Percentiles rank a stretch among this genome's conserved stretches.
Conservation (phyloP, 2,888 invertebrate species). For the Drosophila quinaria region DNA sequence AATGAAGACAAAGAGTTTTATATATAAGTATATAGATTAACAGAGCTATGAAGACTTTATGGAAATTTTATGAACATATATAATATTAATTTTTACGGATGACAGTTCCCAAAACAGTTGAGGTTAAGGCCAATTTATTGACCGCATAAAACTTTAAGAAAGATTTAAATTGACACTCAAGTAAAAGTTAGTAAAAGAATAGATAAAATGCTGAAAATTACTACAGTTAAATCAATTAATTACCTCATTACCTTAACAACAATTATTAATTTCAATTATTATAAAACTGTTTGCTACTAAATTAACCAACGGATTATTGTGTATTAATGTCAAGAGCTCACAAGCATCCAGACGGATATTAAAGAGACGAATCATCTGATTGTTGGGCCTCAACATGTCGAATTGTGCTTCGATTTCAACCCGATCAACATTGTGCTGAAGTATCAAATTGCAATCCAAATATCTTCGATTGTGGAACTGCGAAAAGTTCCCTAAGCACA, state of each 20-base stretch:
- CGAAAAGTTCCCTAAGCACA: constrained; percentile 8
- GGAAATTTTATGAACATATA: neutral
- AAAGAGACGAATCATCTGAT: constrained; percentile 27
- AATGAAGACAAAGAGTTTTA: too few relatives aligned
- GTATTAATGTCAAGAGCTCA: constrained; percentile 16
- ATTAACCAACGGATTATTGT: constrained; percentile 40
- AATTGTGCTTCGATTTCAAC: constrained; percentile 30
- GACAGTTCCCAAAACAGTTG: neutral
- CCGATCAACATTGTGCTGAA: constrained; percentile 13
- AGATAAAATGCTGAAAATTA: constrained; percentile 33
- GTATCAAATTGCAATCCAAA: constrained; percentile 28
- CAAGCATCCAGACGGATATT: constrained; percentile 47
- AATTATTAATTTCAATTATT: too few relatives aligned
- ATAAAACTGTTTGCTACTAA: constrained; percentile 21
- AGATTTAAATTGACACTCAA: constrained; percentile 13
- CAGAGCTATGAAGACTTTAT: neutral
- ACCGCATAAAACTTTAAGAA: neutral
- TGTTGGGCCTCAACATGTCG: constrained; percentile 15
- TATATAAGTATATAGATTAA: too few relatives aligned
- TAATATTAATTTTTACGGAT: neutral
- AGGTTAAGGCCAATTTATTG: neutral
- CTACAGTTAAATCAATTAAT: neutral
- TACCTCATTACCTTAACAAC: too few relatives aligned
- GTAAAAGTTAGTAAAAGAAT: constrained; percentile 28
- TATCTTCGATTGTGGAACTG: constrained; percentile 9